Conservation (phyloP, 1,140 invertebrate genomes). For the Nymphalis io region DNA sequence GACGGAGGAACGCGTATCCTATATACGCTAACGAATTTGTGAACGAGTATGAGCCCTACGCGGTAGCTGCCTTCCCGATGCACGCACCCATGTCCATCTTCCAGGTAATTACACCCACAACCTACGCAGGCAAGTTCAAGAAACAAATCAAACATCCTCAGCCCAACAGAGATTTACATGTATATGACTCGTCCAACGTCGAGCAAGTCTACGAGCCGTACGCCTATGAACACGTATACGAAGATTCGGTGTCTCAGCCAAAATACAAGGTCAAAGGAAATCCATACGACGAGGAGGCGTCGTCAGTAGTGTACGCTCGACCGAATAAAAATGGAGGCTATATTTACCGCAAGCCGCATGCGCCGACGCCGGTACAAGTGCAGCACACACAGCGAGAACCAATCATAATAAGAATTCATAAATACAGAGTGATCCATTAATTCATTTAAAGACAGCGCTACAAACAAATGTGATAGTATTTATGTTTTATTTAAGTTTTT, state of each 20-base stretch:
- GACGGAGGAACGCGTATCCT: constrained; percentile 39
- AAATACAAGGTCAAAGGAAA: constrained; percentile 25
- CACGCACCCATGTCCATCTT: constrained; percentile 55
- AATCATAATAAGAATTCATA: constrained; percentile 61
- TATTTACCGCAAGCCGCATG: constrained; percentile 48
- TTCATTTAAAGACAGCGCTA: background rate
- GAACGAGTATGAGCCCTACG: constrained; percentile 54
- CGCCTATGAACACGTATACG: constrained; percentile 24
- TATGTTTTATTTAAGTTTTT: background rate
- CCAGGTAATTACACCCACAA: constrained; percentile 45
- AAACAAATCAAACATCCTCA: constrained; percentile 27
- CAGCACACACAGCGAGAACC: constrained; percentile 37
- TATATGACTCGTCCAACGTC: constrained; percentile 33
- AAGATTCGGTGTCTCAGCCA: constrained; percentile 16
- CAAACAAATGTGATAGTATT: constrained; percentile 26
- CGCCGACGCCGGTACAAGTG: constrained; percentile 4
- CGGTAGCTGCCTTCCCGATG: constrained; percentile 58
- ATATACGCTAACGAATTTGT: constrained; percentile 49
- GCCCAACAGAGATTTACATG: constrained; percentile 30
- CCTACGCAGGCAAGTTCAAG: constrained; percentile 12
- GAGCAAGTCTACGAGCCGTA: constrained; percentile 36
- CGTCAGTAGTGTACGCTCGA: constrained; percentile 54
- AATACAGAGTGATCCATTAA: constrained; percentile 51
- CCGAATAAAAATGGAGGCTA: constrained; percentile 57
- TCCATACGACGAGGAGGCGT: constrained; percentile 37